These are phyloP conservation scores for Cyclargus thomasi DNA, from an alignment of 1,140 invertebrate species.

Conservation along the genomic window DNA sequence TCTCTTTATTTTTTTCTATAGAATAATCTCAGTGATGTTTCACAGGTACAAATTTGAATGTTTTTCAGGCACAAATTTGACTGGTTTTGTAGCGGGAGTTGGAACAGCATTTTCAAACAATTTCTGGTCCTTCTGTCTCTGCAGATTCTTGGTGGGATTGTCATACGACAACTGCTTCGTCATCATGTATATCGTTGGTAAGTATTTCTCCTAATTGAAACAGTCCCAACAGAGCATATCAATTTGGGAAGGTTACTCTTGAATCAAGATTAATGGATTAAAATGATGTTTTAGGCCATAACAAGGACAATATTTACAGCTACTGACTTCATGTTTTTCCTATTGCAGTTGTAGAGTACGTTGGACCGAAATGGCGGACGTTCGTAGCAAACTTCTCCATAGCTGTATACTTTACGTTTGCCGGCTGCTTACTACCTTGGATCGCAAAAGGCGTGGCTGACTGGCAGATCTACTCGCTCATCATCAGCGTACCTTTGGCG, in stretches of 20 bases:
- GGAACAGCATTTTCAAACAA: conserved; percentile 81
- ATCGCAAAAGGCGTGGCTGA: conserved; percentile 84
- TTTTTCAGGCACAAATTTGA: conserved; percentile 79
- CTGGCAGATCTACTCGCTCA: conserved; percentile 84
- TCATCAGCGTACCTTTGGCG: conserved; percentile 83
- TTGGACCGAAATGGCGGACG: conserved; percentile 89
- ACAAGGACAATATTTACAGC: too few relatives aligned
- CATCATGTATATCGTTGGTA: conserved; percentile 94
- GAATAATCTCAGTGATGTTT: too few relatives aligned
- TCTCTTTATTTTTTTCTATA: too few relatives aligned
- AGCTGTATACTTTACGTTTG: conserved; percentile 89
- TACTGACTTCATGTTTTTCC: background rate
- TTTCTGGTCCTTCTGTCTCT: conserved; percentile 86
- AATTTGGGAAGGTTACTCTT: too few relatives aligned
- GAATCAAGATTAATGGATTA: too few relatives aligned
- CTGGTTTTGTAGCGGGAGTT: conserved; percentile 84
- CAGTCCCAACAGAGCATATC: too few relatives aligned
- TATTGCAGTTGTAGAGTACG: conserved; percentile 87
- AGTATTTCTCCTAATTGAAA: conserved; percentile 35
- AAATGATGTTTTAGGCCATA: too few relatives aligned
- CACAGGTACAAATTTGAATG: too few relatives aligned
- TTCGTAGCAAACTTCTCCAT: conserved; percentile 93
- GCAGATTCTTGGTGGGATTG: conserved; percentile 88
- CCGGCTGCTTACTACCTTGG: conserved; percentile 86
- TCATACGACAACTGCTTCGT: conserved; percentile 93